These are phyloP conservation scores for Mycalesis mineus DNA, from an alignment of 2,888 invertebrate species.

Conservation along the genomic window DNA sequence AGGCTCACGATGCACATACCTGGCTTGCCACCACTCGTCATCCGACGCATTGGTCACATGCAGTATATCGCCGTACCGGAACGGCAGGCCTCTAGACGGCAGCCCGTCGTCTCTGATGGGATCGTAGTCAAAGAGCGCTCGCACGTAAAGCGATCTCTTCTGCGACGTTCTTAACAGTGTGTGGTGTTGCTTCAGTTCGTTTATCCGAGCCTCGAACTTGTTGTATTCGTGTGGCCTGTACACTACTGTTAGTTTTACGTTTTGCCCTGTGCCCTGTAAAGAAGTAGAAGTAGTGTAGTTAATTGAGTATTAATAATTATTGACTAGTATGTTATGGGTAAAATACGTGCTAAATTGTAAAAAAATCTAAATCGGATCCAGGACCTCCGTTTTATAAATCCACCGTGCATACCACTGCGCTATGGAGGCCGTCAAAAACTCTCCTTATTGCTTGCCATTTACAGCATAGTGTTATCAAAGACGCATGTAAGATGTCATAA, in stretches of 20 bases:
- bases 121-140: conserved; percentile 99
- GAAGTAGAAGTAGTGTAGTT: conserved; percentile 1
- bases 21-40: conserved; percentile 99
- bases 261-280: conserved; percentile 90
- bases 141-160: conserved; percentile 96
- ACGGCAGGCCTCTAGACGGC: conserved; percentile 96
- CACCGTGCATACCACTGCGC: too few species aligned
- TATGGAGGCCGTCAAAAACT: too few species aligned
- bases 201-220: conserved; percentile 98
- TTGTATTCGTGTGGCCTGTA: conserved; percentile 99
- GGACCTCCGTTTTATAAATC: too few species aligned
- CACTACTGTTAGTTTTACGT: conserved; percentile 95
- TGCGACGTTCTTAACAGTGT: conserved; percentile 96
- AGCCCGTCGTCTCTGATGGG: conserved; percentile 97
- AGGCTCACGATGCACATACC: too few species aligned
- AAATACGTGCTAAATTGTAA: too few species aligned
- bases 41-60: conserved; percentile 99
- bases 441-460: too few species aligned
- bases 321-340: too few species aligned
- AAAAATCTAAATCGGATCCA: too few species aligned
- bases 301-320: too few species aligned
- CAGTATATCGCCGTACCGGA: conserved; percentile 98
- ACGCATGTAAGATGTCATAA: too few species aligned
- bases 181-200: conserved; percentile 97
- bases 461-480: too few species aligned